These are phyloP conservation scores for Drosophila punjabiensis DNA, from an alignment of 1,140 invertebrate genomes.

Conservation along the genomic window DNA sequence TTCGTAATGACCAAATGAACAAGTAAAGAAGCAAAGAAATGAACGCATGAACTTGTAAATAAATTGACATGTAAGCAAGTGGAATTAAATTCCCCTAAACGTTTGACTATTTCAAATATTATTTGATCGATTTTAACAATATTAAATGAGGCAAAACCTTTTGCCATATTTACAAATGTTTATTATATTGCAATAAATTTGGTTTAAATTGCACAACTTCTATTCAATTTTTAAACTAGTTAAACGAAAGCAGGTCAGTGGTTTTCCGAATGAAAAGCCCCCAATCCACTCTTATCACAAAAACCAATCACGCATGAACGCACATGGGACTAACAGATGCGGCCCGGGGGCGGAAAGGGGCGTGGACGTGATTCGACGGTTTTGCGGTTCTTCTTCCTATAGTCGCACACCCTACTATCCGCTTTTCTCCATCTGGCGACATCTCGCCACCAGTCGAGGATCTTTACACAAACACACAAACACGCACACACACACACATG, in stretches of 20 bases:
- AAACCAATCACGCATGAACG: conserved; percentile 51
- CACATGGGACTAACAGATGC: conserved; percentile 25
- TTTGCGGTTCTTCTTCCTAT: conserved; percentile 39
- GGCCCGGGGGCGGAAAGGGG: conserved; percentile 4
- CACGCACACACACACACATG: not conserved
- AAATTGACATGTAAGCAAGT: not conserved
- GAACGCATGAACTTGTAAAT: not conserved
- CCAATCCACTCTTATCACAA: conserved; percentile 33
- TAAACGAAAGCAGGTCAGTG: conserved; percentile 27
- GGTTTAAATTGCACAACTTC: not conserved
- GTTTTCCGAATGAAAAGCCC: conserved; percentile 24
- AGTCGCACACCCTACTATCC: conserved; percentile 18
- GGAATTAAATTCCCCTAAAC: too few relatives aligned
- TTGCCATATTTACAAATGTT: not conserved
- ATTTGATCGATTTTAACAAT: not conserved
- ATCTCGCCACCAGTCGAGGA: conserved; percentile 11
- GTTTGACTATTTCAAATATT: not conserved
- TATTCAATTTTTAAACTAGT: conserved; percentile 17
- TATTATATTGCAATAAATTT: conserved; percentile 1
- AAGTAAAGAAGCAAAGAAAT: not conserved
- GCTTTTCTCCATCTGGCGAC: not conserved
- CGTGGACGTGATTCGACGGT: conserved; percentile 35
- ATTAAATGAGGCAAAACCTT: not conserved
- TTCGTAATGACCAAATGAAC: not conserved
- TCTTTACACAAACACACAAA: conserved; percentile 7